Base-by-base conservation (phyloP, 2,888 invertebrate species). In the Omphaloscelis lunosa region DNA sequence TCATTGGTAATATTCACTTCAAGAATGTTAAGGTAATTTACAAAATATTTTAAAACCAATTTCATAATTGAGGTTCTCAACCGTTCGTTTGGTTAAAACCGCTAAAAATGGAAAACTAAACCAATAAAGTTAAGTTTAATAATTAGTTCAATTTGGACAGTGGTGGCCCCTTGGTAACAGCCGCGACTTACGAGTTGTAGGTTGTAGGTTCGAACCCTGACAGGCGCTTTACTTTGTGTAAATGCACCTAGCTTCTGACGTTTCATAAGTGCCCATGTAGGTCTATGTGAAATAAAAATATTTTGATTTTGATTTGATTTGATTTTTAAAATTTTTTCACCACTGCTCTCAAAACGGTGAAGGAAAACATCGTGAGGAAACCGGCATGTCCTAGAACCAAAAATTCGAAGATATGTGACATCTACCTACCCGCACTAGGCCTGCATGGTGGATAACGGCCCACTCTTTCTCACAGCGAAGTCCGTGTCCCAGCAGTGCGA, bases 1-100 rank as follows among this genome's bases (percentile, higher is more conserved):
- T 68, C 11, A 56, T 56, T 0, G 68, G 68, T n/a, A 68, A 68
- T 39, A 17, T 68, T 12, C 68, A 68, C n/a, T 68, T 68, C 56
- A 56, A 56, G 34, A 1, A 56, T 56, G 4, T 68, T 4, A 68
- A 68, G 56, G 68, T 68, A 20, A 51, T 51, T 51, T 8, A 51
- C 20, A 51, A 51, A 48, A 48, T 45, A 41, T 41, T 41, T 41
- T 34, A 34, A 34, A 34, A 34, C 34, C 34, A 5, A 34, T 34
- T 34, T 34, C 34, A 34, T 34, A 34, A 34, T 6, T 62, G 15
- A 5, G 7, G 12, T 23, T 39, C 23, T 34, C 23, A 34, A 34
- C 1, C 5, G 0, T 59, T 61, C 7, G 7, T 34, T 12, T 39
- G 39, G 23, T 34, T 62, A 34, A 34, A 12, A 15, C 34, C 15